phyloP scores from a whole-genome alignment of 2,797 vertebrate species.

The Naso thynnoides region DNA sequence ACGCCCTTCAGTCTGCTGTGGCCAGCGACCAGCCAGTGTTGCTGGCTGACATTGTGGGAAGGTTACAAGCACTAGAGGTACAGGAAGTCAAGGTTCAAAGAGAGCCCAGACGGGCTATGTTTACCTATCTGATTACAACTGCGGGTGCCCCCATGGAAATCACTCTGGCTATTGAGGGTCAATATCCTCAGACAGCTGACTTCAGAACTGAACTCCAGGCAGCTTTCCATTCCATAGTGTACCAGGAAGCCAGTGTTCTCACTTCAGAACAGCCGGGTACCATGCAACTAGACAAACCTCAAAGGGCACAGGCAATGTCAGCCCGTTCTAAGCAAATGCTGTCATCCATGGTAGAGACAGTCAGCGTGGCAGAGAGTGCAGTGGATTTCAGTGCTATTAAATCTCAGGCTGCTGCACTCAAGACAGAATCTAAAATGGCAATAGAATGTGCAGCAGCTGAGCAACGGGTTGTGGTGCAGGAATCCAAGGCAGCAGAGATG shows the following conservation, averaged over 20 bases:
- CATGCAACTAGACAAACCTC: slow-evolving; percentile 79
- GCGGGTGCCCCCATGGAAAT: slow-evolving; percentile 86
- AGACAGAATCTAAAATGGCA: slow-evolving; percentile 71
- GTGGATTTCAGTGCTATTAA: slow-evolving; percentile 64
- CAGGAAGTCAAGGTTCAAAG: slow-evolving; percentile 85
- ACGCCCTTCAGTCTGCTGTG: slow-evolving; percentile 87
- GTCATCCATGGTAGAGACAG: slow-evolving; percentile 79
- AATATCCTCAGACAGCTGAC: slow-evolving; percentile 88
- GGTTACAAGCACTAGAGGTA: slow-evolving; percentile 85
- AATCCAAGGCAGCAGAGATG: slow-evolving; percentile 59
- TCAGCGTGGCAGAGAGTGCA: slow-evolving; percentile 76
- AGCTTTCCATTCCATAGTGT: slow-evolving; percentile 88
- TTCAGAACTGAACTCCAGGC: slow-evolving; percentile 88
- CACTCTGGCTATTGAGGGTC: slow-evolving; percentile 85
- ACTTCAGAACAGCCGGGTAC: slow-evolving; percentile 84
- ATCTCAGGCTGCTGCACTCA: slow-evolving; percentile 78
- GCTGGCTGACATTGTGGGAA: slow-evolving; percentile 87
- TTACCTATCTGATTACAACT: slow-evolving; percentile 89
- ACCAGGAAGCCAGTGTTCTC: slow-evolving; percentile 87
- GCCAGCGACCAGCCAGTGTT: slow-evolving; percentile 86
- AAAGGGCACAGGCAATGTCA: slow-evolving; percentile 76
- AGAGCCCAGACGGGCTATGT: slow-evolving; percentile 84
- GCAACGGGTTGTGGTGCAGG: slow-evolving; percentile 72
- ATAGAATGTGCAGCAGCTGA: slow-evolving; percentile 67
- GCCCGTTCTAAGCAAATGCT: slow-evolving; percentile 73